These are phyloP conservation scores for Palaemon carinicauda DNA, from an alignment of 1,140 invertebrate genomes.

Conservation along the genomic window DNA sequence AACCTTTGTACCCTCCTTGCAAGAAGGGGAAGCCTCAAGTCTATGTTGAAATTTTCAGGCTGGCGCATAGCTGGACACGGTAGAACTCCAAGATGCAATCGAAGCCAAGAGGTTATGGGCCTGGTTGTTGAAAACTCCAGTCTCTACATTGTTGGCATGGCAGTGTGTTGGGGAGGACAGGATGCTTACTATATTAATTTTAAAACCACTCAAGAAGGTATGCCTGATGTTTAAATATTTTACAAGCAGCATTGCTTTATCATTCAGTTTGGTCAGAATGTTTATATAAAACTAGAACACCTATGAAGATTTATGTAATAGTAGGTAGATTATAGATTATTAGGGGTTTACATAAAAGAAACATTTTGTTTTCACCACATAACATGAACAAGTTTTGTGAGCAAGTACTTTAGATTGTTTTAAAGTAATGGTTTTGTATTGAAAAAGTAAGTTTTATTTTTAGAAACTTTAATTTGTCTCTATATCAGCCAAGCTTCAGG, in stretches of 20 bases:
- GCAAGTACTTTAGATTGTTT: no score
- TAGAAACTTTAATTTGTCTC: no score
- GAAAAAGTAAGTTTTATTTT: no score
- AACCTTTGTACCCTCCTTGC: no score
- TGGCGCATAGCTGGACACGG: conserved; percentile 16
- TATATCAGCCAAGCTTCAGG: no score
- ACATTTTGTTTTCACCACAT: no score
- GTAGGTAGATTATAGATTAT: not conserved
- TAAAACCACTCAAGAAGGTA: conserved; percentile 29
- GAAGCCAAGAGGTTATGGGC: not conserved
- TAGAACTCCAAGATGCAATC: not conserved
- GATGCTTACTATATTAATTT: conserved; percentile 64
- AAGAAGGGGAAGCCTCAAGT: not conserved
- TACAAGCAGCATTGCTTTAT: no score
- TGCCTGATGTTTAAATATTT: not conserved
- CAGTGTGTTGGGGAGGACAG: conserved; percentile 64
- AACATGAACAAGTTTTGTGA: no score
- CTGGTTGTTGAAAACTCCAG: conserved; percentile 59
- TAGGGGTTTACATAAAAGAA: no score
- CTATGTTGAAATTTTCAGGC: not conserved
- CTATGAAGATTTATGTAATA: not conserved
- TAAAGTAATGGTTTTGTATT: no score
- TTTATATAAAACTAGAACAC: no score
- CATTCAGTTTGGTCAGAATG: no score
- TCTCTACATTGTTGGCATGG: conserved; percentile 63